Conservation (phyloP, 2,113 vertebrate genomes). For the Tachycineta bicolor region DNA sequence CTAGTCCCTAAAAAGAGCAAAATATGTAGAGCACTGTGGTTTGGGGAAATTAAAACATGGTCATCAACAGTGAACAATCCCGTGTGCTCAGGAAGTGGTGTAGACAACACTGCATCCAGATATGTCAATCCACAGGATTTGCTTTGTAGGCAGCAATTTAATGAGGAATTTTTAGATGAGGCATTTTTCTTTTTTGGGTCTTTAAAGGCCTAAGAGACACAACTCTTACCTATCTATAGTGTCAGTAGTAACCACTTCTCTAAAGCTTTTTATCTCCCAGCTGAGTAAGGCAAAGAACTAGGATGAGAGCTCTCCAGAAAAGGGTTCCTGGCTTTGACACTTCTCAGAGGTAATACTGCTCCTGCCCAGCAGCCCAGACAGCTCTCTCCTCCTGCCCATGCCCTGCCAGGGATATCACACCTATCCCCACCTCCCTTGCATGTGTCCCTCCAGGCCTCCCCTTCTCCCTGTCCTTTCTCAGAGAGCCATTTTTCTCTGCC, state of each 20-base stretch:
- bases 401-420: neutral
- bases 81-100: neutral
- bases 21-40: neutral
- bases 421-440: neutral
- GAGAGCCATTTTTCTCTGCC: neutral
- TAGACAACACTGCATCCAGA: neutral
- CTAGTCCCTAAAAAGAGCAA: neutral
- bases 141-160: neutral
- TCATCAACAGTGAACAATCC: neutral
- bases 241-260: neutral
- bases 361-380: neutral
- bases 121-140: neutral
- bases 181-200: neutral
- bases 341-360: neutral
- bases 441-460: neutral
- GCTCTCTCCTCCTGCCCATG: fast-evolving
- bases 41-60: neutral
- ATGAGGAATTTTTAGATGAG: neutral
- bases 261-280: neutral
- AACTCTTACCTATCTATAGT: neutral
- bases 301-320: neutral
- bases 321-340: neutral
- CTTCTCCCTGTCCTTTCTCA: neutral
- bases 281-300: neutral
- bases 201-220: neutral